A percentile compares a stretch with the other conserved stretches of the same genome.
Conservation (phyloP, 2,113 vertebrate species). For the Hemibagrus wyckioides region DNA sequence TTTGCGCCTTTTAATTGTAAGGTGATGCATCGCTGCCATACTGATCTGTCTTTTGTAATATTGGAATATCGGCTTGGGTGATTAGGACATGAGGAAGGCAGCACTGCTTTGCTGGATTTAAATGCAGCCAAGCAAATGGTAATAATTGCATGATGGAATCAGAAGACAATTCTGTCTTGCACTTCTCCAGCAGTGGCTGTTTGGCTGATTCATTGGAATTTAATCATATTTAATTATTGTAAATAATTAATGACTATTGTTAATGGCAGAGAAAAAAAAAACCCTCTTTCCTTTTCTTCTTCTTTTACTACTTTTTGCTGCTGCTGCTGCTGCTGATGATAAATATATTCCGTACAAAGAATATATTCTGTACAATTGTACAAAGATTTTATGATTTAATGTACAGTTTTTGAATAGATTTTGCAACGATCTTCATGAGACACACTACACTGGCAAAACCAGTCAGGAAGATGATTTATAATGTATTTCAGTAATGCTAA, state of each 20-base stretch:
- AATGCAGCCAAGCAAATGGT: background rate
- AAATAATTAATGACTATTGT: too few species aligned
- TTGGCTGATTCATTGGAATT: background rate
- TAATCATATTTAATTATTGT: too few species aligned
- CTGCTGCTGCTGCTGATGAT: too few species aligned
- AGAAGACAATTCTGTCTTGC: background rate
- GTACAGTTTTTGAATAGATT: background rate
- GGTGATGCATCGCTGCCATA: conserved; percentile 7
- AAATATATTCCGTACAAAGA: too few species aligned
- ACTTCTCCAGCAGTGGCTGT: background rate
- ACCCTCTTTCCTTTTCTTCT: too few species aligned
- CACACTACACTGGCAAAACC: background rate
- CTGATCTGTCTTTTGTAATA: background rate
- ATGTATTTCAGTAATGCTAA: background rate
- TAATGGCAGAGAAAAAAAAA: too few species aligned
- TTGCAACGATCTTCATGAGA: background rate
- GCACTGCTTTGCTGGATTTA: background rate
- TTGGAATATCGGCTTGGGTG: background rate
- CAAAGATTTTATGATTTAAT: too few species aligned
- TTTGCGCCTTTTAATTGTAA: conserved; percentile 10
- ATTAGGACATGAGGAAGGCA: background rate
- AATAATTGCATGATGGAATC: background rate
- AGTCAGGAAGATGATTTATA: background rate
- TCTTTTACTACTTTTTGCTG: too few species aligned
- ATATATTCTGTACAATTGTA: too few species aligned